These are phyloP conservation scores for Leucosticte australis DNA, from an alignment of 2,113 vertebrate genomes.

Conservation along the genomic window DNA sequence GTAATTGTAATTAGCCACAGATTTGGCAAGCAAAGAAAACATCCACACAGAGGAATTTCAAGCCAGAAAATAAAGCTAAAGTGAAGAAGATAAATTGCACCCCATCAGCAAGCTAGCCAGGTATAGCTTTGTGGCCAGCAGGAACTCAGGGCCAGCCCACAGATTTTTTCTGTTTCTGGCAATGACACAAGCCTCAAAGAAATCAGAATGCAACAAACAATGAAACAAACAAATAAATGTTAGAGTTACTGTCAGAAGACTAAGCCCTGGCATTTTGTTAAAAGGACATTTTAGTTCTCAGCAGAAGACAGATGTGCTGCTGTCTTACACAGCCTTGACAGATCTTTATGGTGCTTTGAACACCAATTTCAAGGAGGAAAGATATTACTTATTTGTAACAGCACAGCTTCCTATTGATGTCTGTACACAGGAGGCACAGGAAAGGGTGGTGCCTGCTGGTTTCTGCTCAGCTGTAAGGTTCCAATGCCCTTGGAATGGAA, in stretches of 20 bases:
- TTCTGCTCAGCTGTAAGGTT: neutral
- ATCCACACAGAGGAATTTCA: constrained; percentile 25
- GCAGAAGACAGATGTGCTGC: neutral
- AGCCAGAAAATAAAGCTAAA: constrained; percentile 44
- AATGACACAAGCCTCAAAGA: neutral
- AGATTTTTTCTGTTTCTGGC: neutral
- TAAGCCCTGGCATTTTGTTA: neutral
- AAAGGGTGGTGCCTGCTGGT: neutral
- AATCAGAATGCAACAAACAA: neutral
- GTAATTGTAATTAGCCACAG: constrained; percentile 38
- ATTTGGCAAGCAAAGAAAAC: constrained; percentile 48
- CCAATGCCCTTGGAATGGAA: neutral
- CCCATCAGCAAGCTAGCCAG: constrained; percentile 8
- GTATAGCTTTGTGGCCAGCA: neutral
- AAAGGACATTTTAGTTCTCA: neutral
- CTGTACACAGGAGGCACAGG: neutral
- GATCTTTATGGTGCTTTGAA: neutral
- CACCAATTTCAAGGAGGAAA: neutral
- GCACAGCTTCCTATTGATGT: neutral
- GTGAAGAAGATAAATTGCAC: constrained; percentile 52
- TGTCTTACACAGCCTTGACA: neutral
- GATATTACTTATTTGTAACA: neutral
- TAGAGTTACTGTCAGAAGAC: neutral
- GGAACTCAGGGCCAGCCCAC: neutral
- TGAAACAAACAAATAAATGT: neutral